These are phyloP conservation scores for Chrysodeixis includens DNA, from an alignment of 2,888 invertebrate species.

Conservation along the genomic window DNA sequence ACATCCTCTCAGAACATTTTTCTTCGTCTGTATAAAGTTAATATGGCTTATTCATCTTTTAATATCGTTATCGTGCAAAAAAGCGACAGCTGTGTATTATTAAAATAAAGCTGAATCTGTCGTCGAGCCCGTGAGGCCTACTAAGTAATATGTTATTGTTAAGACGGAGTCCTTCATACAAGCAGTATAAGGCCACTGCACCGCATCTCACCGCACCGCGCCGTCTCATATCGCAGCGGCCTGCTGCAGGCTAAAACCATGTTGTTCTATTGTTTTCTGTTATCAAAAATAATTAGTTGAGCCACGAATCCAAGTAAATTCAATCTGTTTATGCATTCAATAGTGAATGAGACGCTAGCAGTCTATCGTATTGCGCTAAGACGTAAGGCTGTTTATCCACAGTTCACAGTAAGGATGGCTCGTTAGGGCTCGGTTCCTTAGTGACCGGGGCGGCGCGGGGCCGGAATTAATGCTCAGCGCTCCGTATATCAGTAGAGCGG, in stretches of 20 bases:
- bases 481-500: not conserved
- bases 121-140: not conserved
- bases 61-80: not conserved
- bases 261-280: not conserved
- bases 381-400: conserved; percentile 13
- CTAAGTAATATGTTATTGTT: not conserved
- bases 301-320: conserved; percentile 9
- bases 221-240: too few species aligned
- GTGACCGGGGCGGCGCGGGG: not conserved
- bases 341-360: conserved; percentile 12
- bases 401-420: not conserved
- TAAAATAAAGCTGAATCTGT: not conserved
- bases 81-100: not conserved
- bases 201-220: too few species aligned
- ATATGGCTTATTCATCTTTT: not conserved
- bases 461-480: not conserved
- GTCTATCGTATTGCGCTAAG: conserved; percentile 4
- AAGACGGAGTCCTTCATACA: conserved; percentile 6
- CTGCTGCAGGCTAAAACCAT: too few species aligned
- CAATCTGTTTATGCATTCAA: conserved; percentile 21
- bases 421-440: not conserved
- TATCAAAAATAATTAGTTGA: conserved; percentile 30
- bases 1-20: not conserved
- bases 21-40: not conserved
- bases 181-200: not conserved